A percentile compares a stretch with the other conserved stretches of the same genome.
Evolutionary conservation across 2,113 vertebrate genomes (phyloP).

Genomic region (Phalacrocorax pelagicus): DNA sequence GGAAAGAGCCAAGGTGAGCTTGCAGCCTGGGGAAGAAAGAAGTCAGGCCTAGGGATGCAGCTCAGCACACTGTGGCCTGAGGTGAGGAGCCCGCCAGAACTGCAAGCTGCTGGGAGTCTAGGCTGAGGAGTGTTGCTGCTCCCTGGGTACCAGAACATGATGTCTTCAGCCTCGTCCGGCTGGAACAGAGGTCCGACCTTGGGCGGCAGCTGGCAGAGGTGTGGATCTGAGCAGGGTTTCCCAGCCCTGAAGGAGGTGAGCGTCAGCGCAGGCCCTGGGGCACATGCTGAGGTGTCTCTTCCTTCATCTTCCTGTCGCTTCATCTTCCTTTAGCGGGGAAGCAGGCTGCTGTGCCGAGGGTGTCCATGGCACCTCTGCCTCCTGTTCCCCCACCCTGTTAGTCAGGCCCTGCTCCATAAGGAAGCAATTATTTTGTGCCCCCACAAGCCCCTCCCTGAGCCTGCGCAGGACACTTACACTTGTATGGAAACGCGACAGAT

Average conservation of each 20-base stretch:
- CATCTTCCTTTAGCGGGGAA: neutral
- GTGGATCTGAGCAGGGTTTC: neutral
- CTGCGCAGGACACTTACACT: constrained; percentile 9
- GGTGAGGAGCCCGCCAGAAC: neutral
- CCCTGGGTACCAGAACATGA: neutral
- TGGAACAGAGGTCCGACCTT: neutral
- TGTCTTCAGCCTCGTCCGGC: neutral
- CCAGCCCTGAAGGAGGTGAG: neutral
- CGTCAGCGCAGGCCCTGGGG: neutral
- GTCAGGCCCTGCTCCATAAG: constrained; percentile 40
- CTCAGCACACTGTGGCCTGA: neutral
- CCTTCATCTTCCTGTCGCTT: neutral
- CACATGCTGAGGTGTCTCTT: neutral
- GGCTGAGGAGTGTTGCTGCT: neutral
- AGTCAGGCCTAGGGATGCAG: neutral
- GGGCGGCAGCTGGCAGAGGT: neutral
- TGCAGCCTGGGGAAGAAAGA: neutral
- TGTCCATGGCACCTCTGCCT: neutral
- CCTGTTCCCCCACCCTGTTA: neutral
- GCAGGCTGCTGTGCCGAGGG: accelerated
- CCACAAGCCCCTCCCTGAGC: constrained; percentile 37
- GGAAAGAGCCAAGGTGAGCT: neutral
- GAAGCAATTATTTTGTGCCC: constrained; percentile 58
- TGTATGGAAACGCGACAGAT: constrained; percentile 38
- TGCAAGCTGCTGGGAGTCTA: accelerated